Base-by-base conservation (phyloP, 2,797 vertebrate genomes). In the Trachurus trachurus region DNA sequence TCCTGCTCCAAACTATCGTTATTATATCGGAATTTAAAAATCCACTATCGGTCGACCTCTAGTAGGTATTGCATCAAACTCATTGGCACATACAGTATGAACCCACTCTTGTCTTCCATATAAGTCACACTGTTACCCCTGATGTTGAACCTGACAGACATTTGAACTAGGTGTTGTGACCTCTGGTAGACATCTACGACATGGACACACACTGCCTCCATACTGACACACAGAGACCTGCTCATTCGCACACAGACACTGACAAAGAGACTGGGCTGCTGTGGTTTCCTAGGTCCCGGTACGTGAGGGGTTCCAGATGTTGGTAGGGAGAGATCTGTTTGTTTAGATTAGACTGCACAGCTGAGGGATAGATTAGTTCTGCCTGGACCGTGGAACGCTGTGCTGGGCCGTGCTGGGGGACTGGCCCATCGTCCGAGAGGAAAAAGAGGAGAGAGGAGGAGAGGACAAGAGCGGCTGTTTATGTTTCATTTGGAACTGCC, bases 331-430 rank as follows among this genome's bases (percentile, higher is more conserved):
- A 92, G 95, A 96, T 97, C 93, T 92, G 85, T 97, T 96, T 98
- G 96, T 98, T 99, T 98, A 96, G 96, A 96, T 97, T 97, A 95
- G 93, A 84, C 92, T 87, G 94, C 94, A 95, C 96, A 97, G 96
- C 96, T 96, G 97, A 99, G 97, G 95, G 94, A 88, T 96, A 96
- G 96, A 98, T 98, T 96, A 97, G 95, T 96, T 94, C 95, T 96
- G 97, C 96, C 96, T 96, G 96, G 94, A 95, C 94, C 87, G 84
- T 91, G 95, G 94, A 95, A 86, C 83, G 80, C 84, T 88, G 87
- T 82, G 89, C 92, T 90, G 89, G 90, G 88, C 83, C 39, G 76
- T 84, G 79, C 89, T 81, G 94, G 92, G 93, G 94, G 94, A 96
- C 96, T 93, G 95, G 95, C 96, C 95, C 96, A 91, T 94, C 94